Base-by-base conservation (phyloP, 1,140 invertebrate species). In the Drosophila ananassae region DNA sequence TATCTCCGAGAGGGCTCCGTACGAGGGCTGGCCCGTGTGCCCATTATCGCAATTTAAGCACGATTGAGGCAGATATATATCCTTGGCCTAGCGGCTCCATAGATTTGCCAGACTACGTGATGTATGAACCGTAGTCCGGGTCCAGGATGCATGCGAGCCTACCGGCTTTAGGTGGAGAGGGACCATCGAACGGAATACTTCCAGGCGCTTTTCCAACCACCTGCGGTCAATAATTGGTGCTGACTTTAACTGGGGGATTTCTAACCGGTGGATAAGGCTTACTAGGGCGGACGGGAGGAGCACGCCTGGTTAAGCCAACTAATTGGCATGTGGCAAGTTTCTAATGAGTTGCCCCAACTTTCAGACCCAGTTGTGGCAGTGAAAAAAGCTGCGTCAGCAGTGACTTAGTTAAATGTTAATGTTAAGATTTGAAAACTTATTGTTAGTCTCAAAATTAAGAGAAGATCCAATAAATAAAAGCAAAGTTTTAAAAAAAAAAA, bases 21-120 rank as follows among this genome's bases (percentile, higher is more conserved):
- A 28, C 32, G 51, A 21, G 46, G 48, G 8, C 48, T 67, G 46
- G 48, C 53, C 77, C 62, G 60, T 57, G 69, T 61, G 78, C 58
- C 83, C 79, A 87, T 87, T 87, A 85, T 80, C 83, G 71, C 75
- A 77, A 78, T 87, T 87, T 87, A 87, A 74, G 81, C 79, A 77
- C 78, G 68, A 85, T 75, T 72, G 63, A 25, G 46, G 30, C 51
- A 73, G 62, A 85, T 74, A 71, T 73, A 67, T 48, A 68, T 48
- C 32, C 59, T 48, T 34, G 41, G 57, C 47, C 61, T 67, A 61
- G 55, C 41, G 57, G 46, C 57, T 63, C 21, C 73, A 62, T 50
- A 25, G 46, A 34, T 56, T 44, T 60, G 57, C 32, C 74, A 44
- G 54, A 46, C 48, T 77, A 77, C 81, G 81, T 84, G 81, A 84